Conservation (phyloP, 1,140 invertebrate species). For the Helicorthomorpha holstii region DNA sequence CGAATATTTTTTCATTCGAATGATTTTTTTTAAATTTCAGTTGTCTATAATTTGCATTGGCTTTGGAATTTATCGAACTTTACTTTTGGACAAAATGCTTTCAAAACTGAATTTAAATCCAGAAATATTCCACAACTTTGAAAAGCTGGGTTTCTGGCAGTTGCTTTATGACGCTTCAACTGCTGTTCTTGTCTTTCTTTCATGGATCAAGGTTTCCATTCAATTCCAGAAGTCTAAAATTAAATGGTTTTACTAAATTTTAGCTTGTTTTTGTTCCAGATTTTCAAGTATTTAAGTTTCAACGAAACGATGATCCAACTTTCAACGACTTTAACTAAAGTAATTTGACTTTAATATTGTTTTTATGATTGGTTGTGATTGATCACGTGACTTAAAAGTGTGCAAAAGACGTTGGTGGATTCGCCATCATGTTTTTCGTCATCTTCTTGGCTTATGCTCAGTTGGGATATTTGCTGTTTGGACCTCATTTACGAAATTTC, state of each 20-base stretch:
- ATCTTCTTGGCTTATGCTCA: slow-evolving; percentile 63
- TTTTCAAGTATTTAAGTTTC: slow-evolving; percentile 36
- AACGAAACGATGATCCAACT: slow-evolving; percentile 36
- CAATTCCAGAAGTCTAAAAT: neutral
- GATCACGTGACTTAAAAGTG: no score
- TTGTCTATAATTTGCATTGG: slow-evolving; percentile 23
- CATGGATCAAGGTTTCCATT: slow-evolving; percentile 26
- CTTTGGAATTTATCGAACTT: slow-evolving; percentile 25
- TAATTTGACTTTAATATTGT: slow-evolving; percentile 31
- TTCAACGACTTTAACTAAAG: slow-evolving; percentile 25
- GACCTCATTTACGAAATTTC: slow-evolving; percentile 35
- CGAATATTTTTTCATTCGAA: no score
- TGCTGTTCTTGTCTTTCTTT: slow-evolving; percentile 29
- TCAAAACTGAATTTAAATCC: slow-evolving; percentile 13
- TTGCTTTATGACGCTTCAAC: slow-evolving; percentile 26
- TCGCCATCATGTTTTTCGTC: slow-evolving; percentile 65
- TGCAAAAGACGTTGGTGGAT: slow-evolving; percentile 52
- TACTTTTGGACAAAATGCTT: slow-evolving; percentile 4
- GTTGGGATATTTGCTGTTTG: slow-evolving; percentile 48
- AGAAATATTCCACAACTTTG: slow-evolving; percentile 26
- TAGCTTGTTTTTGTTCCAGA: slow-evolving; percentile 10
- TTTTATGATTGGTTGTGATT: slow-evolving; percentile 19
- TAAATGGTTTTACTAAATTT: neutral
- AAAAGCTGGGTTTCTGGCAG: slow-evolving; percentile 23
- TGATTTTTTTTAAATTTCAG: no score